Evolutionary conservation across 2,797 vertebrate genomes (phyloP).

Genomic region (Sebastes trivittatus): DNA sequence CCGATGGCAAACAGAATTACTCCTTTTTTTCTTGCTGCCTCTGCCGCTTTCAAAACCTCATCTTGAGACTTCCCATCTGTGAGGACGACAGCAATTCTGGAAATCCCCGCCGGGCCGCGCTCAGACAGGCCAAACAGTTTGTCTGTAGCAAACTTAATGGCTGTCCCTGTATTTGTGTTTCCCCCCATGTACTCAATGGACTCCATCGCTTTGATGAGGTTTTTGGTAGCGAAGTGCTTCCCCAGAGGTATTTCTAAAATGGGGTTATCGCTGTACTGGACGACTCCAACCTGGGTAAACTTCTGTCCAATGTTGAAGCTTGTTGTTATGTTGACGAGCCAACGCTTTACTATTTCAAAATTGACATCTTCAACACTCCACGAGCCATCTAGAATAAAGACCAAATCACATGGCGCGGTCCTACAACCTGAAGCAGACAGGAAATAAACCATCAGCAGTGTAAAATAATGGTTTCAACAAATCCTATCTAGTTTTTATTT

Average conservation of each 20-base stretch:
- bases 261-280: conserved; percentile 96
- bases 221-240: conserved; percentile 83
- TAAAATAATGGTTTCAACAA: neutral
- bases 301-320: conserved; percentile 96
- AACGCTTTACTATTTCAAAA: conserved; percentile 96
- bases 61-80: conserved; percentile 99
- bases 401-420: conserved; percentile 94
- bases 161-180: conserved; percentile 93
- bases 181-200: conserved; percentile 94
- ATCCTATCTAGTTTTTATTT: neutral
- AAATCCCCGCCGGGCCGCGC: conserved; percentile 84
- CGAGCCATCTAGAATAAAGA: conserved; percentile 97
- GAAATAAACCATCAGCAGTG: conserved; percentile 28
- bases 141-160: conserved; percentile 93
- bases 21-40: conserved; percentile 91
- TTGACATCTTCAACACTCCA: conserved; percentile 97
- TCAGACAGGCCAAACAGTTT: conserved; percentile 93
- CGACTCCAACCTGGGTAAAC: conserved; percentile 96
- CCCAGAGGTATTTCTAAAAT: conserved; percentile 93
- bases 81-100: conserved; percentile 95
- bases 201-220: conserved; percentile 89
- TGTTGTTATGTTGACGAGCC: conserved; percentile 95
- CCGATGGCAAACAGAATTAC: conserved; percentile 97
- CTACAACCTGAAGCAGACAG: conserved; percentile 88
- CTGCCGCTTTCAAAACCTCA: conserved; percentile 90